Evolutionary conservation across 2,797 vertebrate species (phyloP).

Genomic region (Myripristis jacobus): DNA sequence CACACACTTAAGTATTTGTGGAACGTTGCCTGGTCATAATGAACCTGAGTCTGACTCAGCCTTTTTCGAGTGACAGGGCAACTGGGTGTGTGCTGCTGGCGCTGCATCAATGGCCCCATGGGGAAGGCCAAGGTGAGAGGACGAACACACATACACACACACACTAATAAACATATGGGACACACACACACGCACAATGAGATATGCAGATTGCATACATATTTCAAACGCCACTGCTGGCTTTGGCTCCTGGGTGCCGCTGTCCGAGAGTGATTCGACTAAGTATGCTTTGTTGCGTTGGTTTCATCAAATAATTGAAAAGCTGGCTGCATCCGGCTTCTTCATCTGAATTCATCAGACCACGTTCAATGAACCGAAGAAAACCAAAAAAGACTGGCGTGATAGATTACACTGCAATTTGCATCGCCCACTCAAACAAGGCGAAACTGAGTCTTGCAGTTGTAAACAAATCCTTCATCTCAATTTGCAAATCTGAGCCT

Average conservation of each 20-base stretch:
- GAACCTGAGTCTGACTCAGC: constrained; percentile 73
- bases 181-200: constrained; percentile 1
- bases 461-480: constrained; percentile 15
- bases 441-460: constrained; percentile 7
- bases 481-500: constrained; percentile 21
- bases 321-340: constrained; percentile 6
- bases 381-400: constrained; percentile 10
- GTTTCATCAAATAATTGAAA: constrained; percentile 9
- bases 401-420: constrained; percentile 46
- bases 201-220: background rate
- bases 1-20: constrained; percentile 24
- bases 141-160: constrained; percentile 40
- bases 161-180: constrained; percentile 34
- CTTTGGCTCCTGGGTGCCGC: background rate
- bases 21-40: constrained; percentile 43
- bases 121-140: constrained; percentile 76
- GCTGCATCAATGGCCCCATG: constrained; percentile 55
- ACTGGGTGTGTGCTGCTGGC: constrained; percentile 63
- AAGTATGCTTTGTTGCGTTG: background rate
- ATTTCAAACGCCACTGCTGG: background rate
- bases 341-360: constrained; percentile 42
- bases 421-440: background rate
- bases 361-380: background rate
- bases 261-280: background rate
- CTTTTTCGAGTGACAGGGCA: constrained; percentile 62